Evolutionary conservation across 2,797 vertebrate genomes (phyloP), one percentile per base, ranked within the genome.

Genomic region (Brachyalestes nurse): DNA sequence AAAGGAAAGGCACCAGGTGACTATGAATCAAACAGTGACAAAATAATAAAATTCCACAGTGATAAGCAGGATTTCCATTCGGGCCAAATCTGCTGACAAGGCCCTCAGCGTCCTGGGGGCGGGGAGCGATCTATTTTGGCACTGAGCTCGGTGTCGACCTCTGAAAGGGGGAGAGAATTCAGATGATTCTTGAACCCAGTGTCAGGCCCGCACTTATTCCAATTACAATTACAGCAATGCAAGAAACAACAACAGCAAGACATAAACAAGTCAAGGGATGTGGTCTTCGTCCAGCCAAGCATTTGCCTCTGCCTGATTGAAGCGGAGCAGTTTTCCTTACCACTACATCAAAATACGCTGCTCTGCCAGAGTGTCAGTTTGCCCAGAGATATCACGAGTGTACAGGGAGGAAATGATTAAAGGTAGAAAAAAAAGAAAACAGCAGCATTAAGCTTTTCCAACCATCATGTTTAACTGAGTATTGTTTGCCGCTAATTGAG

Each of bases 1-100:
- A 69, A 77, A 81, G 82, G 77, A 84, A 86, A 80, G 78, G 77
- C 81, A 85, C 75, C 85, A 87, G 81, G 74, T 83, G 83, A 86
- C 83, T 78, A 84, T 85, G 72, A 84, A 87, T 87, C 84, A 87
- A 88, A 85, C 55, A 88, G 83, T 85, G 82, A 84, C 83, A 80
- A 86, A 86, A 87, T 84, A 84, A 87, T 83, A 87, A 86, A 86
- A 87, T 87, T 89, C 87, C 86, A 87, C 77, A 80, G 76, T 80
- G 82, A 89, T 84, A 84, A 85, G 84, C 88, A 88, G 86, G 87
- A 89, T 89, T 87, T 88, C 85, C 82, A 87, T 86, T 86, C 38
- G 60, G 65, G 60, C 73, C 78, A 78, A 82, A 83, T 85, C 67
- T 84, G 83, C 84, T 88, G 86, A 87, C 84, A 80, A 28, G 71